Evolutionary conservation across 2,888 invertebrate species (phyloP), one percentile per base, ranked within the genome.

Genomic region (Palloptera scutellata): DNA sequence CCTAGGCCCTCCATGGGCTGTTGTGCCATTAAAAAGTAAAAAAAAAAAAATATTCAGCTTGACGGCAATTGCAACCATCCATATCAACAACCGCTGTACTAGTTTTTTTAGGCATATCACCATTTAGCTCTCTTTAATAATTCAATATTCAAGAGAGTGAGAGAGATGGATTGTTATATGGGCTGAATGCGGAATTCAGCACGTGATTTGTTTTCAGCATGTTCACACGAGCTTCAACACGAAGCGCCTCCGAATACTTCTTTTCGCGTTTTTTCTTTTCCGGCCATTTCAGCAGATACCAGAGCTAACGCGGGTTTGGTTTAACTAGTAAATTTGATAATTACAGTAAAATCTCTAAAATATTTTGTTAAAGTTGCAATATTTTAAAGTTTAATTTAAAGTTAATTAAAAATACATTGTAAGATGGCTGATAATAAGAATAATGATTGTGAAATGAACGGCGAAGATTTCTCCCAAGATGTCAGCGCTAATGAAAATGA

Each of bases 381-480:
- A 70, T 70, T 55, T 51, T 59, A 61, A 58, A 68, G 15, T 51
- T 60, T 66, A 73, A 70, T 72, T 70, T 61, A 69, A 71, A 72
- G 64, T 73, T 69, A 72, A 73, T 69, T 58, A 52, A 67, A 43
- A 57, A 17, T 40, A 30, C 61, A 66, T 43, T n/a, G 67, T 55
- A 75, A 61, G 78, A 88, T 89, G 88, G 87, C 88, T 72, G 88
- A 86, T 72, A 75, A 83, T 59, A 86, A 86, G 81, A 87, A 89
- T 87, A 81, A 81, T 70, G 90, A 89, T 83, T 88, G 87, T 86
- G 87, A 88, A 80, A 91, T 91, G 91, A 92, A 91, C 86, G 91
- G 91, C 86, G 92, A 92, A 86, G 92, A 92, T 86, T 91, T 91
- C 86, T 91, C 91, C 77, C 90, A 91, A 88, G 91, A 91, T 83